Conservation (phyloP, 2,113 vertebrate genomes). For the Forbesichthys papilliferus region DNA sequence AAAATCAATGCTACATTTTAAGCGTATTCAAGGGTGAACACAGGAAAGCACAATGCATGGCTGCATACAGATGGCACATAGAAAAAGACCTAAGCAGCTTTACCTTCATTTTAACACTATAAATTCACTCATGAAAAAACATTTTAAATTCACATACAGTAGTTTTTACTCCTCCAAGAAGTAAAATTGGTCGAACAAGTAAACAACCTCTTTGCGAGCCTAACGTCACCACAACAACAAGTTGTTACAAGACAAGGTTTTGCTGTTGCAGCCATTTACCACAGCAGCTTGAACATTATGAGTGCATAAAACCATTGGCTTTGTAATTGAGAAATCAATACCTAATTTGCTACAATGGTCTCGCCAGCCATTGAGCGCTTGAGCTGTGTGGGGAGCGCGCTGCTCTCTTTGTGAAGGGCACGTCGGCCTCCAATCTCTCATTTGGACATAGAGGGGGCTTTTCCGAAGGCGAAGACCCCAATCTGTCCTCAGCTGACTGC, state of each 20-base stretch:
- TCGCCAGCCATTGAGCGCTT: constrained; percentile 53
- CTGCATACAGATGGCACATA: constrained; percentile 3
- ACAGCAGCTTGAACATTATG: constrained; percentile 60
- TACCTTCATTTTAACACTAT: not conserved
- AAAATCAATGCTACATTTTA: constrained; percentile 16
- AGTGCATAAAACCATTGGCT: constrained; percentile 55
- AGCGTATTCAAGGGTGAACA: constrained; percentile 17
- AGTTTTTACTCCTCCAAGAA: not conserved
- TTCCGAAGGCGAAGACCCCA: constrained; percentile 56
- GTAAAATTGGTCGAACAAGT: constrained; percentile 4
- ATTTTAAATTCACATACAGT: not conserved
- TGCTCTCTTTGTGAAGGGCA: constrained; percentile 50
- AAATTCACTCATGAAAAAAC: not conserved
- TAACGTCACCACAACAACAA: constrained; percentile 33
- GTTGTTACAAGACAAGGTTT: constrained; percentile 56
- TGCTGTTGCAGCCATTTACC: constrained; percentile 65
- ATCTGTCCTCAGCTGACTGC: constrained; percentile 44
- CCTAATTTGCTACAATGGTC: constrained; percentile 71
- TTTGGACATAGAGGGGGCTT: constrained; percentile 56
- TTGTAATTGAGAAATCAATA: constrained; percentile 78
- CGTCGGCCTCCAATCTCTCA: constrained; percentile 52
- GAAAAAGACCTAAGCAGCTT: not conserved
- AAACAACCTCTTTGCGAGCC: constrained; percentile 22
- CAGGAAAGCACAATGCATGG: constrained; percentile 10
- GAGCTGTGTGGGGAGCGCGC: constrained; percentile 6